Base-by-base conservation (phyloP, 2,113 vertebrate genomes). In the Epinephelus lanceolatus region DNA sequence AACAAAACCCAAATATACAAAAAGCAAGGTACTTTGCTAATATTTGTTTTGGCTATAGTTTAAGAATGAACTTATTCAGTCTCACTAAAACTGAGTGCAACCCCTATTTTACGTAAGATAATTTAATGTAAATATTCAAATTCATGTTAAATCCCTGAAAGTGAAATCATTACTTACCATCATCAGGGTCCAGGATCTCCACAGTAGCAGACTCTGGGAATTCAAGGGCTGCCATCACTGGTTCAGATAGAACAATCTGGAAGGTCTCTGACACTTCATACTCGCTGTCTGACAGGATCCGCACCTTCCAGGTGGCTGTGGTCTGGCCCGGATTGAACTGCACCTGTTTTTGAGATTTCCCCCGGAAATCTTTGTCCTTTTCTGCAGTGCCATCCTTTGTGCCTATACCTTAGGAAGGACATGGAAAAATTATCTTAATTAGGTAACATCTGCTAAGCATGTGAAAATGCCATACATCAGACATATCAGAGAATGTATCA, bases 251-350 rank as follows among this genome's bases (percentile, higher is more conserved):
- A 45, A 96, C 88, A 71, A 99, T 96, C 86, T 97, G 97, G 90
- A 99, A 99, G 45, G 89, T 95, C 88, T 99, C 98, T 0, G 97
- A 96, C 51, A 93, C 96, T 77, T 99, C 98, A 1, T 97, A 97
- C 56, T 96, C 87, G 8, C 83, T 93, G 2, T 99, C 98, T 0
- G 94, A 89, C 84, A 98, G 71, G 91, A 99, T 95, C 45, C 95
- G 93, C n/a, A 99, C 97, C 81, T 94, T 93, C 98, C 98, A 99
- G 0, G 94, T 96, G 83, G 98, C 97, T 25, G 94, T 94, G 63
- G 94, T 97, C 91, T 99, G 98, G 60, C 98, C 98, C 0, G 98
- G 98, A 92, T 98, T 99, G 92, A 99, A 99, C 91, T 99, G 98
- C 78, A 99, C 98, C 84, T 99, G 98, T 70, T 96, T 97, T 90